Base-by-base conservation (phyloP, 1,140 invertebrate species). In the Philotrypesis tridentata region DNA sequence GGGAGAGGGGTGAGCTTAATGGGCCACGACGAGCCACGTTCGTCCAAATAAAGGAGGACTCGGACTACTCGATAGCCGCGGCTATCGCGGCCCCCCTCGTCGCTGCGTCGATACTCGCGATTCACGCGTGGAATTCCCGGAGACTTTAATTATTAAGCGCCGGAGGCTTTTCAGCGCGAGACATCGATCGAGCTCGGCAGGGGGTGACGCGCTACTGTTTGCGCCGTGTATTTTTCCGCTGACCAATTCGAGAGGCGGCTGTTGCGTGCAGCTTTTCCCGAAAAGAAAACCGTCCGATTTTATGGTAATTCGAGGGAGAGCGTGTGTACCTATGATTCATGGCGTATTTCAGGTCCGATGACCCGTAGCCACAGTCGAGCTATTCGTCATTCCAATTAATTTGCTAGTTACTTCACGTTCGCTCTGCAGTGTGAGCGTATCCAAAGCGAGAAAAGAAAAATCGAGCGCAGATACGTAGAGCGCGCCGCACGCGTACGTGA, bases 131-230 rank as follows among this genome's bases (percentile, higher is more conserved):
- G 29, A 67, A 72, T 82, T 63, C 70, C 23, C 33, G 21, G 63
- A 40, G 55, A 72, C 25, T 83, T 79, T 79, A 83, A 83, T 83
- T 78, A 82, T 82, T 82, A 76, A 43, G n/a, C 73, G 33, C 61
- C 61, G 73, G 55, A 55, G 17, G 48, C 9, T 21, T 33, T 48
- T 71, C 23, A 31, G 40, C 17, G 61, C n/a, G n/a, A n/a, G n/a
- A 2, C 67, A n/a, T 55, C 48, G 48, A 55, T 55, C 48, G 48
- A 21, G 48, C n/a, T n/a, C n/a, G n/a, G n/a, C n/a, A n/a, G n/a
- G n/a, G n/a, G n/a, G n/a, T n/a, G n/a, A n/a, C n/a, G n/a, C n/a
- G n/a, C n/a, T 71, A 17, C 40, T 43, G 40, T 43, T 43, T 43
- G 12, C 40, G 3, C 0, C 4, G 40, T 17, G 40, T 43, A 43